Evolutionary conservation across 2,797 vertebrate genomes (phyloP).

Genomic region (Prionace glauca): DNA sequence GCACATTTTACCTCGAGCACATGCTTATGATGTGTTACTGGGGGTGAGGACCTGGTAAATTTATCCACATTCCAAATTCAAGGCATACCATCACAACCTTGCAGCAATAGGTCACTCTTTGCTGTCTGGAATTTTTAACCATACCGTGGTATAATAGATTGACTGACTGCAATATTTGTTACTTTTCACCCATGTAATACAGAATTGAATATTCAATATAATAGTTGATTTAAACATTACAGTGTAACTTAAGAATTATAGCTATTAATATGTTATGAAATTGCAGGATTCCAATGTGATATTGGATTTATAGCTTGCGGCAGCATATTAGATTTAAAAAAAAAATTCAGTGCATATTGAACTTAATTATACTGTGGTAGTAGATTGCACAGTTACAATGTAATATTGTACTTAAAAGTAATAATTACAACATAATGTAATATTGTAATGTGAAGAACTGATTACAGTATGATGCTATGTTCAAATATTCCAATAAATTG

Average conservation of each 20-base stretch:
- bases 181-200: background rate
- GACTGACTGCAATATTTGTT: background rate
- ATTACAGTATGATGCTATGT: background rate
- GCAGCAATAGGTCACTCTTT: background rate
- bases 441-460: background rate
- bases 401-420: background rate
- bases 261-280: background rate
- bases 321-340: background rate
- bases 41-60: background rate
- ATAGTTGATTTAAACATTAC: background rate
- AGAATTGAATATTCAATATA: background rate
- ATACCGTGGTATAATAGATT: background rate
- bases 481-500: background rate
- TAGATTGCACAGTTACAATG: background rate
- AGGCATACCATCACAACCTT: too few species aligned
- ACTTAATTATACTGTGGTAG: background rate
- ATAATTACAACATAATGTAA: background rate
- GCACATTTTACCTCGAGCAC: background rate
- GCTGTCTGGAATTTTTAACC: background rate
- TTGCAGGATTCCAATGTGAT: slow-evolving; percentile 10
- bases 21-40: background rate
- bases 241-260: background rate
- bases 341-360: background rate
- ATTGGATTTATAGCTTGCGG: background rate
- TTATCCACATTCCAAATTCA: background rate